These are phyloP conservation scores for Polyergus mexicanus DNA, from an alignment of 1,140 invertebrate genomes.

Conservation along the genomic window DNA sequence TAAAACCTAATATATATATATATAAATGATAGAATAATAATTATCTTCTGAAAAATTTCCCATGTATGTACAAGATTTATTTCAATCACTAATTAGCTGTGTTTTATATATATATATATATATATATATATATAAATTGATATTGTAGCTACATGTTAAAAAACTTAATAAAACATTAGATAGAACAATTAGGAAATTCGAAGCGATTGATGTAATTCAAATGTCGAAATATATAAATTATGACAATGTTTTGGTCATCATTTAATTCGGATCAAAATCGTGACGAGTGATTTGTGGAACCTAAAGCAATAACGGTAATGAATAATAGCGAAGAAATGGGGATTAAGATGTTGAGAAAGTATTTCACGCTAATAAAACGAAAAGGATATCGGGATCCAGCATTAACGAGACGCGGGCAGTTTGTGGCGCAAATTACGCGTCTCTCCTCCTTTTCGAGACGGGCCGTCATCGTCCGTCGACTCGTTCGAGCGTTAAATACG, in stretches of 20 bases:
- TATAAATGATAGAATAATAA: too few relatives aligned
- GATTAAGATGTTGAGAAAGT: conserved; percentile 44
- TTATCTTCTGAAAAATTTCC: too few relatives aligned
- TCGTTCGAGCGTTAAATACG: conserved; percentile 57
- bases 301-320: background rate
- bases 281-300: background rate
- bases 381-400: conserved; percentile 28
- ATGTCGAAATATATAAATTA: background rate
- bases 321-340: conserved; percentile 32
- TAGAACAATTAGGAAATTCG: background rate
- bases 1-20: too few relatives aligned
- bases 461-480: conserved; percentile 35
- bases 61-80: too few relatives aligned
- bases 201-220: background rate
- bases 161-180: too few relatives aligned
- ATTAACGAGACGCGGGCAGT: conserved; percentile 50
- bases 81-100: too few relatives aligned
- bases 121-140: too few relatives aligned
- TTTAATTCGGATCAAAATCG: background rate
- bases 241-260: background rate
- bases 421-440: conserved; percentile 45
- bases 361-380: conserved; percentile 23
- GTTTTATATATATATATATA: too few relatives aligned
- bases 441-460: conserved; percentile 35
- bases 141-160: too few relatives aligned